Conservation (phyloP, 2,888 invertebrate genomes). For the Phrixothrix hirtus region DNA sequence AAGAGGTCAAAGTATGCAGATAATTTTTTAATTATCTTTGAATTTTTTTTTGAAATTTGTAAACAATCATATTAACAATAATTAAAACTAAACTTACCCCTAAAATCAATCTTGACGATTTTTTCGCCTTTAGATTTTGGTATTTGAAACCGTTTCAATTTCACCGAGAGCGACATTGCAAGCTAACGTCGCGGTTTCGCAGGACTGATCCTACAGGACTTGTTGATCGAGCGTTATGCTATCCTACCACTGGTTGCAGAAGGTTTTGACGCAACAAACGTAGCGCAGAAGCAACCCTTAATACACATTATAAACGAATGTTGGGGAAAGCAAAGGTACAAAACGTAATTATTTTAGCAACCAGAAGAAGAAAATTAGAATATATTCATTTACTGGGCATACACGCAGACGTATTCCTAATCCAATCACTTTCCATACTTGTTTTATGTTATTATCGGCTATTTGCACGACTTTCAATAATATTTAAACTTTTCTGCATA, state of each 20-base stretch:
- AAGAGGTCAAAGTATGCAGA: too few relatives aligned
- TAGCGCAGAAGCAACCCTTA: constrained; percentile 36
- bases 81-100: constrained; percentile 75
- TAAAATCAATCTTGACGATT: constrained; percentile 70
- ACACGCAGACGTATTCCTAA: too few relatives aligned
- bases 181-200: constrained; percentile 32
- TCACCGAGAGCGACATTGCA: constrained; percentile 69
- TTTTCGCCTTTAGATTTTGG: constrained; percentile 70
- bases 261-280: constrained; percentile 31
- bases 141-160: constrained; percentile 69
- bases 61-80: too few relatives aligned
- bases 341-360: not conserved
- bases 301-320: not conserved
- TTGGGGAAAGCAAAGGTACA: not conserved
- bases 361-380: not conserved
- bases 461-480: too few relatives aligned
- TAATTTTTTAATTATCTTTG: too few relatives aligned
- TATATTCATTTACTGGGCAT: too few relatives aligned
- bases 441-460: too few relatives aligned
- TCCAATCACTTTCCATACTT: too few relatives aligned
- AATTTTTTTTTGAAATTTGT: too few relatives aligned
- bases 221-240: constrained; percentile 49
- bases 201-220: constrained; percentile 39
- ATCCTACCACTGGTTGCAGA: constrained; percentile 42
- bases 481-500: too few relatives aligned